These are phyloP conservation scores for Zaprionus taronus DNA, from an alignment of 1,140 invertebrate species.

Conservation along the genomic window DNA sequence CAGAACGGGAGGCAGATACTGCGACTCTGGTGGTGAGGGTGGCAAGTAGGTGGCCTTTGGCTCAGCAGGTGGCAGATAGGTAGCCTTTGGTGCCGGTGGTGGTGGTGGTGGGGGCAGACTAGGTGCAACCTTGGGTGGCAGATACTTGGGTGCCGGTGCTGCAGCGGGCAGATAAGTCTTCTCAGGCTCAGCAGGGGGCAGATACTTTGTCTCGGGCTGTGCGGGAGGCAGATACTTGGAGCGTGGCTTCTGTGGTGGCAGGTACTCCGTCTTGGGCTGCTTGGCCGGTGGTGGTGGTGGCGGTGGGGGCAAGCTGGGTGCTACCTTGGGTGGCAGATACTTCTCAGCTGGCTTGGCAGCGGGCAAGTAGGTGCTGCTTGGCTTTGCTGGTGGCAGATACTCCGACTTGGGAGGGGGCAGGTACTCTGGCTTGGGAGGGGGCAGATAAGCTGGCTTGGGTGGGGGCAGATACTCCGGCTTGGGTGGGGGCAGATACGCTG, in stretches of 20 bases:
- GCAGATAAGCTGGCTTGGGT: conserved; percentile 45
- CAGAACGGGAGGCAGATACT: conserved; percentile 53
- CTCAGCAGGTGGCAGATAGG: conserved; percentile 50
- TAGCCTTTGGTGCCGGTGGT: conserved; percentile 46
- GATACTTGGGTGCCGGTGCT: conserved; percentile 45
- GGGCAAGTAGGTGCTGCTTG: conserved; percentile 48
- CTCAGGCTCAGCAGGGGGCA: conserved; percentile 33
- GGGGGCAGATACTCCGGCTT: conserved; percentile 38
- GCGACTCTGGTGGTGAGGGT: conserved; percentile 42
- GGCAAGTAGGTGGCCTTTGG: conserved; percentile 51
- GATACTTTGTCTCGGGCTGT: conserved; percentile 32
- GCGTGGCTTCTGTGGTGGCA: conserved; percentile 49
- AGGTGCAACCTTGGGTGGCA: conserved; percentile 66
- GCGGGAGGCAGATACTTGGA: conserved; percentile 47
- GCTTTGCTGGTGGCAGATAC: conserved; percentile 43
- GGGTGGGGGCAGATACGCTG: conserved; percentile 54
- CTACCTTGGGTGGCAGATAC: conserved; percentile 67
- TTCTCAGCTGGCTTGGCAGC: conserved; percentile 41
- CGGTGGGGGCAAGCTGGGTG: conserved; percentile 60
- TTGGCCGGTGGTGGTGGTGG: conserved; percentile 52
- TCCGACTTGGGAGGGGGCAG: conserved; percentile 43
- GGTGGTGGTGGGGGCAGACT: conserved; percentile 64
- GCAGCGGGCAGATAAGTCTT: conserved; percentile 4
- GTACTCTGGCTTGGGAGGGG: conserved; percentile 52
- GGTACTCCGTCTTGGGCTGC: conserved; percentile 39